Evolutionary conservation across 1,140 invertebrate species (phyloP).

Genomic region (Ceratina calcarata): DNA sequence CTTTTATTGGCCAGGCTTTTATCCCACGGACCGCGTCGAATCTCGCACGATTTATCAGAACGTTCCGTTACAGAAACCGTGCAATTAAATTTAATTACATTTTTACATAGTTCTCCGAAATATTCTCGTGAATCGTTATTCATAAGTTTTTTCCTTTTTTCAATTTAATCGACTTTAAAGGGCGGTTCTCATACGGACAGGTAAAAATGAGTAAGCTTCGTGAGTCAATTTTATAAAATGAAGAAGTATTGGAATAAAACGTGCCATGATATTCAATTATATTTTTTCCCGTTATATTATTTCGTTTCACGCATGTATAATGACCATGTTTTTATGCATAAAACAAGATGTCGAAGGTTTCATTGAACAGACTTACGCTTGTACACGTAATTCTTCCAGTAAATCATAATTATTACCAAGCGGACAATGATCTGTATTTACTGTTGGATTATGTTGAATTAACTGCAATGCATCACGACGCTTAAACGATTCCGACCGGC

Average conservation of each 20-base stretch:
- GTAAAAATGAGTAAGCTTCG: background rate
- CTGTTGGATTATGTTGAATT: constrained; percentile 45
- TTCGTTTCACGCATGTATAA: background rate
- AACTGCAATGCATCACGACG: constrained; percentile 39
- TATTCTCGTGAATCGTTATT: background rate
- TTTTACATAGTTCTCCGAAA: background rate
- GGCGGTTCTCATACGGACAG: background rate
- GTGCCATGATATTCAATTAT: too few relatives aligned
- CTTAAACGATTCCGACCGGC: constrained; percentile 37
- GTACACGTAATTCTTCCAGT: background rate
- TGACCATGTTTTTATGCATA: background rate
- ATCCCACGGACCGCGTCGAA: background rate
- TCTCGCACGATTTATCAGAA: constrained; percentile 9
- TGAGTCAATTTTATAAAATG: background rate
- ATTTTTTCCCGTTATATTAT: background rate
- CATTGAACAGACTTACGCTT: background rate
- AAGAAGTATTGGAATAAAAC: too few relatives aligned
- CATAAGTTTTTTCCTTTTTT: background rate
- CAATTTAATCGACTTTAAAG: background rate
- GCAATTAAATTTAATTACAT: constrained; percentile 2
- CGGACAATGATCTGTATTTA: constrained; percentile 26
- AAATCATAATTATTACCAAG: constrained; percentile 41
- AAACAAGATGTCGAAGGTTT: background rate
- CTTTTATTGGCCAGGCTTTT: constrained; percentile 17
- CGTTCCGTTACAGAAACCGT: background rate